A percentile compares a stretch with the other conserved stretches of the same genome.
Conservation (phyloP, 2,113 vertebrate genomes). For the Rhea americana region DNA sequence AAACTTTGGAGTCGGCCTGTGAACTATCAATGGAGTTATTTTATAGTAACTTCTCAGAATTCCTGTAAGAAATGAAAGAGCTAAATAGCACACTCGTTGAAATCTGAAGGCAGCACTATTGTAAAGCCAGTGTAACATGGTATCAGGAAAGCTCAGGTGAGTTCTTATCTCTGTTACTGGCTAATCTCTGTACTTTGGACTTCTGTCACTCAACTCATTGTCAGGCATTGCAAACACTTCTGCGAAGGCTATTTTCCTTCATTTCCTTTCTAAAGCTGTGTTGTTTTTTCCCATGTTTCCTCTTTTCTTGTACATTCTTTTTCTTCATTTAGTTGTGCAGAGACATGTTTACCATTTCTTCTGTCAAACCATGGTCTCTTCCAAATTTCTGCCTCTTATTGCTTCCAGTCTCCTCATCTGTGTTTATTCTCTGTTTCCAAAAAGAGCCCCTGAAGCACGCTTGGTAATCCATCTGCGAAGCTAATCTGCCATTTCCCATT, state of each 20-base stretch:
- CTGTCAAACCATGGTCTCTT: background rate
- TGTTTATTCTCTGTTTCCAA: background rate
- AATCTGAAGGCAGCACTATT: background rate
- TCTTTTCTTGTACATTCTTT: background rate
- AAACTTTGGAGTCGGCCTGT: background rate
- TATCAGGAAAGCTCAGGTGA: background rate
- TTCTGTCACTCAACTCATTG: background rate
- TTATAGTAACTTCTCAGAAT: background rate
- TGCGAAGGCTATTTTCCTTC: background rate
- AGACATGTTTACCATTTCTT: background rate
- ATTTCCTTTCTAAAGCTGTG: background rate
- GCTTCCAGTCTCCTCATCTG: background rate
- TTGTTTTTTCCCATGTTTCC: background rate
- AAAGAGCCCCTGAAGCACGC: background rate
- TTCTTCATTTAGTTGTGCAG: background rate
- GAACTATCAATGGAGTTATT: slow-evolving; percentile 26
- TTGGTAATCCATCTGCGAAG: background rate
- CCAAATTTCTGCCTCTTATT: background rate
- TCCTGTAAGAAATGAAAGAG: background rate
- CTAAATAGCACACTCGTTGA: background rate
- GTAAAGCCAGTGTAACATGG: background rate
- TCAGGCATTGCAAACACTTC: background rate
- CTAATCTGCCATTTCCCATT: background rate
- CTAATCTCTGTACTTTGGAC: background rate
- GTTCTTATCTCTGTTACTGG: background rate